phyloP scores from a whole-genome alignment of 2,888 invertebrate species.

The Leucania comma region DNA sequence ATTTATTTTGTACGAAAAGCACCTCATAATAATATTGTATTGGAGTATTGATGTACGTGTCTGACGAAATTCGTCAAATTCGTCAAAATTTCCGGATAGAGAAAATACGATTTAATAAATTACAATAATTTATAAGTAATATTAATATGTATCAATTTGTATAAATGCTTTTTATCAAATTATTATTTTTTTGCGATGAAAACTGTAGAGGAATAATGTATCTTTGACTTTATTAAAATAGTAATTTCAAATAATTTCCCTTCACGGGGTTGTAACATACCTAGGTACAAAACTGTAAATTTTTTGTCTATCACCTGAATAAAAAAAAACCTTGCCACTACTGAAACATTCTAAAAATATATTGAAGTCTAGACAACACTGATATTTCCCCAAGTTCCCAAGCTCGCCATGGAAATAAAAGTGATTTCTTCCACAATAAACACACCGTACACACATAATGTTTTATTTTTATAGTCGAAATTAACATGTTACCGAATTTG shows the following conservation, averaged over 20 bases:
- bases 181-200: neutral
- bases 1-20: conserved; percentile 31
- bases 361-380: neutral
- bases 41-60: neutral
- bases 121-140: too few species aligned
- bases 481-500: conserved; percentile 86
- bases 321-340: neutral
- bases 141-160: neutral
- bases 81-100: neutral
- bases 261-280: neutral
- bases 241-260: too few species aligned
- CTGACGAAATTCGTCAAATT: neutral
- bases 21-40: conserved; percentile 3
- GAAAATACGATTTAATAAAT: neutral
- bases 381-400: conserved; percentile 19
- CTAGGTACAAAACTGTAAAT: neutral
- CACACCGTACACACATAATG: conserved; percentile 63
- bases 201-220: neutral
- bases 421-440: conserved; percentile 60
- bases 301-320: neutral
- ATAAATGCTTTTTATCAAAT: neutral
- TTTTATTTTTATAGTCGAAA: conserved; percentile 84
- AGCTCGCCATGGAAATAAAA: conserved; percentile 53
- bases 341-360: neutral
- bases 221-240: too few species aligned